These are phyloP conservation scores for Plutella xylostella DNA, from an alignment of 2,888 invertebrate genomes.

Conservation along the genomic window DNA sequence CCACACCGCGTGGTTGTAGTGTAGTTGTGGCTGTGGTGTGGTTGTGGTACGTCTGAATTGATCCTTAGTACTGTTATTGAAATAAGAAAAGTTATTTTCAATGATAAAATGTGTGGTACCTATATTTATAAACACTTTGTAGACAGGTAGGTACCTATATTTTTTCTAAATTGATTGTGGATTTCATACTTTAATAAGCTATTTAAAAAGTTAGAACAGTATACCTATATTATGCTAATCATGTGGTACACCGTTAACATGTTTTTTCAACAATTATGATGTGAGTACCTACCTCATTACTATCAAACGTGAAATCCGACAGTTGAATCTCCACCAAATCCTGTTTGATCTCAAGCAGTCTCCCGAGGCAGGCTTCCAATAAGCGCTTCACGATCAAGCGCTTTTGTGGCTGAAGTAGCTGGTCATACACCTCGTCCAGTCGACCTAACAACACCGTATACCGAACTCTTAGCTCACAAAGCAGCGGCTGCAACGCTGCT, in stretches of 20 bases:
- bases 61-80: no score
- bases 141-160: no score
- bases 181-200: neutral
- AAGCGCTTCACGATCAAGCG: conserved; percentile 79
- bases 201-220: neutral
- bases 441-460: conserved; percentile 83
- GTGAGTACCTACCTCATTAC: conserved; percentile 61
- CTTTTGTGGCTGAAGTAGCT: conserved; percentile 94
- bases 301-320: conserved; percentile 89
- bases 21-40: no score
- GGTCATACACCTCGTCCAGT: conserved; percentile 87
- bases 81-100: no score
- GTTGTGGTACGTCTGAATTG: no score
- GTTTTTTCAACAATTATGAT: neutral
- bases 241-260: no score
- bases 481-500: conserved; percentile 67
- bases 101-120: no score
- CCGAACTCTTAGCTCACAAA: conserved; percentile 81
- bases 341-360: conserved; percentile 87
- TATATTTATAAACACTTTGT: no score
- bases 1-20: no score
- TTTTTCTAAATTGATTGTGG: no score
- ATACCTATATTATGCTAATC: neutral
- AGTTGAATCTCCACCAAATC: conserved; percentile 89
- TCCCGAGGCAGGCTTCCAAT: conserved; percentile 82